These are phyloP conservation scores for Todiramphus saurophagus DNA, from an alignment of 2,113 vertebrate species.

Conservation along the genomic window DNA sequence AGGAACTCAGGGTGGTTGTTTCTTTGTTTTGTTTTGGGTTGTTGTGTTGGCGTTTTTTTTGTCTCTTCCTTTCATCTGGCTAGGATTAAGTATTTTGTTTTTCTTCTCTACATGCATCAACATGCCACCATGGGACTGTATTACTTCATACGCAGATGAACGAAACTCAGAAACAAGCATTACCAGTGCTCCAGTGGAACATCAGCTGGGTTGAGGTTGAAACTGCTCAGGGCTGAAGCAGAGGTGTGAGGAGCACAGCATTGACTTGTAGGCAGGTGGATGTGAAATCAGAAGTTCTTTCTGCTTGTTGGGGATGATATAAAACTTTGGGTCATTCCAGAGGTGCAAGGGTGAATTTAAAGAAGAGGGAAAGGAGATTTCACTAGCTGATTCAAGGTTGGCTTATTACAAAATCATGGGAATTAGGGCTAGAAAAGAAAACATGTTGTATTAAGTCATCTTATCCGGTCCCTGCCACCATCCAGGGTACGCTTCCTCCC, in stretches of 20 bases:
- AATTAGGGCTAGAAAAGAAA: slow-evolving; percentile 38
- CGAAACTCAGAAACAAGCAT: not conserved
- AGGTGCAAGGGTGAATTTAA: not conserved
- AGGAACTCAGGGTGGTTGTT: not conserved
- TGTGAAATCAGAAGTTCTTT: not conserved
- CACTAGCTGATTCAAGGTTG: not conserved
- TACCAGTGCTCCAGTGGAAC: not conserved
- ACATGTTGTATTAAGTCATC: slow-evolving; percentile 27
- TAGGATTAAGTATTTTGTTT: slow-evolving; percentile 48
- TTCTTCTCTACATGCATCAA: slow-evolving; percentile 40
- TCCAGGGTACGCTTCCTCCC: not conserved
- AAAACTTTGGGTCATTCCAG: not conserved
- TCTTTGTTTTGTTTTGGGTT: not conserved
- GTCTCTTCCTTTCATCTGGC: slow-evolving; percentile 41
- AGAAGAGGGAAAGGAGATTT: not conserved
- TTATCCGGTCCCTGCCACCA: slow-evolving; percentile 16
- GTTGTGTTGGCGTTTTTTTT: not conserved
- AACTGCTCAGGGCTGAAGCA: not conserved
- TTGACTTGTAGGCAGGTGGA: not conserved
- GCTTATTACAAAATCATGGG: slow-evolving; percentile 26
- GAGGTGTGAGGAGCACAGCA: not conserved
- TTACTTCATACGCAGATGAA: slow-evolving; percentile 30
- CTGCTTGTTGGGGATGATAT: not conserved
- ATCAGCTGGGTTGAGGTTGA: not conserved
- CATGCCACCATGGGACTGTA: not conserved